phyloP scores from a whole-genome alignment of 2,888 invertebrate species.

The Acanthosepion esculentum region DNA sequence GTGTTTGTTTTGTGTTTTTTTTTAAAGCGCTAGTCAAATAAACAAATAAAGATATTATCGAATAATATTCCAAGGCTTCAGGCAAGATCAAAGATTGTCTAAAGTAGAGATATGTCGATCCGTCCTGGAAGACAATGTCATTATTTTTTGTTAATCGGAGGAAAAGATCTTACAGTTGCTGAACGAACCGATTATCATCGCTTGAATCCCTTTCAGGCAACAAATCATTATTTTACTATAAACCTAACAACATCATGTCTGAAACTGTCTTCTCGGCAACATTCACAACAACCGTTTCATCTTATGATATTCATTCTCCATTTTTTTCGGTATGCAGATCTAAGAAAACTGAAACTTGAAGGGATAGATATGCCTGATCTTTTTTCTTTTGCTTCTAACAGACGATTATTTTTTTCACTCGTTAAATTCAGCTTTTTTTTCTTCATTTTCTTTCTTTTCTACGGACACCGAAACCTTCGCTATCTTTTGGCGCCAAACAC shows the following conservation, averaged over 20 bases:
- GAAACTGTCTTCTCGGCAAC: too few species aligned
- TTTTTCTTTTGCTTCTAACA: too few species aligned
- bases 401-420: not conserved
- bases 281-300: too few species aligned
- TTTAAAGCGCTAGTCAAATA: not conserved
- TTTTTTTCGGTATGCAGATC: too few species aligned
- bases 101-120: not conserved
- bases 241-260: too few species aligned
- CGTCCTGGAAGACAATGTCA: not conserved
- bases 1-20: too few species aligned
- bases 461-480: too few species aligned
- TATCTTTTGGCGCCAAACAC: too few species aligned
- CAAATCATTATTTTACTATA: too few species aligned
- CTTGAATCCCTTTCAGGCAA: not conserved
- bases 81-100: not conserved
- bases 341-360: too few species aligned
- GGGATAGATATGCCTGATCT: too few species aligned
- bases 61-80: not conserved
- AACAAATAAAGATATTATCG: not conserved
- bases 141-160: not conserved
- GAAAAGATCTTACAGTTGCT: not conserved
- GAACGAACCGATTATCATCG: not conserved
- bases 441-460: not conserved
- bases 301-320: too few species aligned
- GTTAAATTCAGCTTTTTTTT: not conserved